A percentile compares a stretch with the other conserved stretches of the same genome.
phyloP scores from a whole-genome alignment of 2,113 vertebrate species.

The Mystacornis crossleyi region DNA sequence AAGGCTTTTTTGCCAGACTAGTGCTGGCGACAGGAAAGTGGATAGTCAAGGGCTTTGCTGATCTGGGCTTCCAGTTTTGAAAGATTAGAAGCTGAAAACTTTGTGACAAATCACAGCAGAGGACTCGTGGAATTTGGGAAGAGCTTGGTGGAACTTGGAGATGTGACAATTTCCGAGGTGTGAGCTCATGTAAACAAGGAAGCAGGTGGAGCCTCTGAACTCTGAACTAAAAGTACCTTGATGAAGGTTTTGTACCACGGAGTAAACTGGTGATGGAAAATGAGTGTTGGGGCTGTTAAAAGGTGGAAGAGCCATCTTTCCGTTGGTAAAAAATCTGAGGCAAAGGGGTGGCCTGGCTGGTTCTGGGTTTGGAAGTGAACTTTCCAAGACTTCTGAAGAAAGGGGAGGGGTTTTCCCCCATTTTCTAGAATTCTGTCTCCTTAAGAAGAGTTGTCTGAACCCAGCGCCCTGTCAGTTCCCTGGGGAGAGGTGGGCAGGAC shows the following conservation, averaged over 20 bases:
- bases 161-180: not conserved
- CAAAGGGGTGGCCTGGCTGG: not conserved
- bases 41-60: not conserved
- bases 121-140: not conserved
- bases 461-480: fast-evolving
- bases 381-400: not conserved
- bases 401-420: not conserved
- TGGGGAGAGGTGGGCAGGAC: not conserved
- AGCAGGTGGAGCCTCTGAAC: not conserved
- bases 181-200: not conserved
- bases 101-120: not conserved
- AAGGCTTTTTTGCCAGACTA: not conserved
- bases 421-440: not conserved
- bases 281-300: not conserved
- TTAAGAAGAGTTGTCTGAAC: not conserved
- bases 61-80: not conserved
- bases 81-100: not conserved
- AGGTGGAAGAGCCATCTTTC: not conserved
- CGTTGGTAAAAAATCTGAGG: not conserved
- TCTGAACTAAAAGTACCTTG: not conserved
- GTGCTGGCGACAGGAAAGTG: not conserved
- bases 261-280: not conserved
- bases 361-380: not conserved
- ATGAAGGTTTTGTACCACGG: not conserved
- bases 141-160: fast-evolving